These are phyloP conservation scores for Adelognathus sp. DNA, from an alignment of 2,888 invertebrate genomes.

Conservation along the genomic window DNA sequence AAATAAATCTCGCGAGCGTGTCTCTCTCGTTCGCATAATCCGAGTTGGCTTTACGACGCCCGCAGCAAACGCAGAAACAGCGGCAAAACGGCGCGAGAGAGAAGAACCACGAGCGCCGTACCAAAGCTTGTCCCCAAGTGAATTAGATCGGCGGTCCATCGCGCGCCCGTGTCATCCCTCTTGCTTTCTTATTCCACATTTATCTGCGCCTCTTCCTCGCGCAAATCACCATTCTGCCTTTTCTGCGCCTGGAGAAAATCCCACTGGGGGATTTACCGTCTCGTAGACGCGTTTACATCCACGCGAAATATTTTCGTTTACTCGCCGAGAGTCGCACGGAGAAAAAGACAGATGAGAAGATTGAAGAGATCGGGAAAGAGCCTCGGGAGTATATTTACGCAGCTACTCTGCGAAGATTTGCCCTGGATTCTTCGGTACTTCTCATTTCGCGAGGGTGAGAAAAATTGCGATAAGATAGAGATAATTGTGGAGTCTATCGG, in stretches of 20 bases:
- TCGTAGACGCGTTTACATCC: slow-evolving; percentile 65
- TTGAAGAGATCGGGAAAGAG: not conserved
- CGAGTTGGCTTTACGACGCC: slow-evolving; percentile 63
- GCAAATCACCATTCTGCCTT: not conserved
- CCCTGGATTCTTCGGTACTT: not conserved
- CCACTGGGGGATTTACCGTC: slow-evolving; percentile 62
- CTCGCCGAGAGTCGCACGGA: not conserved
- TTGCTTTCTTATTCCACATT: slow-evolving; percentile 24
- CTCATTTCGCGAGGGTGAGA: no score
- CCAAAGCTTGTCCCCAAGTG: slow-evolving; percentile 50
- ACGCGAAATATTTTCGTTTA: slow-evolving; percentile 53
- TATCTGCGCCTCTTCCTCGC: slow-evolving; percentile 11
- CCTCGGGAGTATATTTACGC: not conserved
- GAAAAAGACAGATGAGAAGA: not conserved
- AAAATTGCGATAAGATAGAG: no score
- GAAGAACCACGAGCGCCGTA: not conserved
- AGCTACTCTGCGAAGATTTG: not conserved
- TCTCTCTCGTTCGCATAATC: slow-evolving; percentile 62
- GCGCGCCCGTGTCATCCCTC: slow-evolving; percentile 7
- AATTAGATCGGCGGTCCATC: slow-evolving; percentile 50
- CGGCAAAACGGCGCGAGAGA: slow-evolving; percentile 20
- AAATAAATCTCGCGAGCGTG: slow-evolving; percentile 51
- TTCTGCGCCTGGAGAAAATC: slow-evolving; percentile 17
- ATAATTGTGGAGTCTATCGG: no score
- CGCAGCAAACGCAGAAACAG: slow-evolving; percentile 38